A percentile compares a stretch with the other conserved stretches of the same genome.
phyloP scores from a whole-genome alignment of 2,113 vertebrate species.

The Eulemur rufifrons region DNA sequence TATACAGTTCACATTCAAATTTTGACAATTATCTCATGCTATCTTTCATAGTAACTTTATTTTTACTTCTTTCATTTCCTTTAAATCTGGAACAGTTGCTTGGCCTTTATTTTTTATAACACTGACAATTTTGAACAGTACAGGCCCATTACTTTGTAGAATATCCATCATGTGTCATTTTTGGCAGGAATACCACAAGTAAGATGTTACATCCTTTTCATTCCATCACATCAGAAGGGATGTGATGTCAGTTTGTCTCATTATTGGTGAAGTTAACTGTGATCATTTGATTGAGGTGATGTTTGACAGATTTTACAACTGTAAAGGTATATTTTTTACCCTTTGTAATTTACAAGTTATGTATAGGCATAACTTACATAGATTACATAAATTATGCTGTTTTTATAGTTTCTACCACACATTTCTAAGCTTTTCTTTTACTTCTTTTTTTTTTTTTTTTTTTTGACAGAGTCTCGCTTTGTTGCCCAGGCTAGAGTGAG shows the following conservation, averaged over 20 bases:
- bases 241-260: background rate
- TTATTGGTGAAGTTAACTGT: background rate
- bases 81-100: background rate
- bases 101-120: background rate
- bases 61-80: background rate
- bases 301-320: background rate
- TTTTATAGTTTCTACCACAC: background rate
- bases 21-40: background rate
- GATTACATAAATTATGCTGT: background rate
- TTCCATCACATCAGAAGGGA: background rate
- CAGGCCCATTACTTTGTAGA: background rate
- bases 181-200: background rate
- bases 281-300: background rate
- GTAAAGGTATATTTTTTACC: background rate
- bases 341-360: background rate
- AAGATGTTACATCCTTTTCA: background rate
- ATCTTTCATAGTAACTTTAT: background rate
- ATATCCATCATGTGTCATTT: background rate
- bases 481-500: too few relatives aligned
- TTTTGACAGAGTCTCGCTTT: too few relatives aligned
- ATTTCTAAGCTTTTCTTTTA: background rate
- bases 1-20: background rate
- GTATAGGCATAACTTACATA: background rate
- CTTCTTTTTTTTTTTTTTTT: too few relatives aligned
- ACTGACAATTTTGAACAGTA: background rate